Evolutionary conservation across 2,888 invertebrate genomes (phyloP).

Genomic region (Tachina grossa): DNA sequence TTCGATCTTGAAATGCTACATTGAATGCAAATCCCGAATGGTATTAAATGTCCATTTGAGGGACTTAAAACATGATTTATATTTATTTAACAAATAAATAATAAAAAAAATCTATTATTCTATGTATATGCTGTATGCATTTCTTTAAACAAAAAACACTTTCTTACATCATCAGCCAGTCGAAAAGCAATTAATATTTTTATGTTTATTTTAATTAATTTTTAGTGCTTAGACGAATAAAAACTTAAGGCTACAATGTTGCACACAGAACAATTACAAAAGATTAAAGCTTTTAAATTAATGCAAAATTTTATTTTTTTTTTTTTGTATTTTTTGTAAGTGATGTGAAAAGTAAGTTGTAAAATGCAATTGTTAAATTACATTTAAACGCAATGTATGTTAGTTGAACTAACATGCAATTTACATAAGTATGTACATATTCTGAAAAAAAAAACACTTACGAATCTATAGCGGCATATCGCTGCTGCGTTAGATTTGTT

Average conservation of each 20-base stretch:
- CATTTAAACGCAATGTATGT: not conserved
- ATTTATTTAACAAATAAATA: no score
- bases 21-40: no score
- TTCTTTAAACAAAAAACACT: not conserved
- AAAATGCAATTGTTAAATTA: conserved; percentile 23
- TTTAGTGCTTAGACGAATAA: not conserved
- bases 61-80: no score
- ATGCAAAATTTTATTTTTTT: not conserved
- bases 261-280: conserved; percentile 5
- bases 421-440: conserved; percentile 13
- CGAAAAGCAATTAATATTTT: conserved; percentile 14
- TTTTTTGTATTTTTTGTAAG: not conserved
- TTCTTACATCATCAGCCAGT: conserved; percentile 9
- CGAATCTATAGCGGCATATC: not conserved
- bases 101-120: no score
- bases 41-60: no score
- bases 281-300: conserved; percentile 15
- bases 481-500: not conserved
- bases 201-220: conserved; percentile 21
- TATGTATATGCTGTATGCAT: no score
- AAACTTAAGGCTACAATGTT: conserved; percentile 31
- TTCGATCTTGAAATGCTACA: no score
- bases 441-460: not conserved
- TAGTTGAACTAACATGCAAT: not conserved
- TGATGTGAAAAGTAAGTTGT: conserved; percentile 28